Base-by-base conservation (phyloP, 2,797 vertebrate genomes). In the Syngnathus acus region DNA sequence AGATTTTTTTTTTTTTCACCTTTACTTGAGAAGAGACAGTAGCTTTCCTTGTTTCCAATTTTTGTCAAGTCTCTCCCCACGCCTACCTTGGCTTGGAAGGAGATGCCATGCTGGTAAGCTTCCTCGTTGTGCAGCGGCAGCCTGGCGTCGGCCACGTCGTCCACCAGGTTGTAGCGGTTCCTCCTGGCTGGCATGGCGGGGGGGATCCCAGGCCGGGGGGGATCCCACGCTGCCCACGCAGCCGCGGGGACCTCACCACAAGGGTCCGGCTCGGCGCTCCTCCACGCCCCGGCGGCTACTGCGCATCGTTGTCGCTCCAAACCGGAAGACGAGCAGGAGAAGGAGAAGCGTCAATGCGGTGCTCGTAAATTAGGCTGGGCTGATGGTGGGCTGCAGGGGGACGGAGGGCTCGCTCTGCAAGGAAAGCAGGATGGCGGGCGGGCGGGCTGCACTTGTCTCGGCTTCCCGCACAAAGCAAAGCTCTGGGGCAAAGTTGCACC, bases 141-240 rank as follows among this genome's bases (percentile, higher is more conserved):
- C 84, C 94, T 89, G 7, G 93, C 92, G 76, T 96, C 94, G 75
- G 89, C 92, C 77, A 91, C 89, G 80, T 96, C 94, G 82, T 95
- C 94, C 91, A 96, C 95, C 87, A 94, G 93, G 88, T 94, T 95
- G 93, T 95, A 95, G 84, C 93, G 91, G 92, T 91, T 95, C 88
- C 93, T 89, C 88, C 93, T 89, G 50, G 83, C 89, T 10, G 92
- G 93, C 94, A 95, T 95, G 81, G 73, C 71, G 26, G 26, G 26
- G 26, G 26, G 26, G 26, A 32, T 32, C 26, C 26, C 26, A 32
- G 26, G 26, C 26, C 26, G 26, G 26, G 26, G 26, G 26, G 26
- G 26, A 32, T 32, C 26, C 26, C 26, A 26, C 26, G 26, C 26
- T 26, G 26, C 16, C 50, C n/a, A 10, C 19, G 26, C 38, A 8